Base-by-base conservation (phyloP, 2,888 invertebrate species). In the Melanophora roralis region DNA sequence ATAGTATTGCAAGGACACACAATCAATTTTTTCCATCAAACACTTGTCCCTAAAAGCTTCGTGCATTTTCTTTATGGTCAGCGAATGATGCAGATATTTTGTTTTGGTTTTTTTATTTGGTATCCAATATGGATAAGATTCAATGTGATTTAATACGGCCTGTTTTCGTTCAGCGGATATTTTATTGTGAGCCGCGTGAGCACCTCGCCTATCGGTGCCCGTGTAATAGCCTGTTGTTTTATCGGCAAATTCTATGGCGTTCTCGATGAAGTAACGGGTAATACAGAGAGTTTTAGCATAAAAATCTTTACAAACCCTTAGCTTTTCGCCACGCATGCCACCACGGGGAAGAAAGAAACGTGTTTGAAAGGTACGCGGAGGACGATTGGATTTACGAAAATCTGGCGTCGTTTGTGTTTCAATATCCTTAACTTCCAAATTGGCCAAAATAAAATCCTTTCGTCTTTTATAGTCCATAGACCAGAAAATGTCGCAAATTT, bases 401-500 rank as follows among this genome's bases (percentile, higher is more conserved):
- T 83, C 67, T 12, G 67, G 67, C 40, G 67, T 40, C 12, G 40
- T 43, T 27, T 43, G 53, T 0, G 67, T 43, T 67, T 67, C 67
- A 53, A 67, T 53, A 16, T 67, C 67, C 32, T 67, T 67, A 14
- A 53, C 27, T 43, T 67, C 67, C 4, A 67, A 27, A 16, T 43
- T 32, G 11, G 21, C 36, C 14, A 78, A 21, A 9, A 83, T 71
- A n/a, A 79, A 83, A 65, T 83, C 82, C 64, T 82, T 83, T 4
- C 81, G 83, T 8, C 82, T 80, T 23, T 84, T 83, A 14, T 74
- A 83, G 38, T 83, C 82, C 78, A 84, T 75, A 11, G 81, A 80
- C 83, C 83, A 83, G 53, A 83, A 83, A 0, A 76, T 59, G 11
- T 81, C 81, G 38, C 83, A 84, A 14, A 84, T 76, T 68, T 82